Evolutionary conservation across 1,140 invertebrate genomes (phyloP).

Genomic region (Neotoxoptera formosana): DNA sequence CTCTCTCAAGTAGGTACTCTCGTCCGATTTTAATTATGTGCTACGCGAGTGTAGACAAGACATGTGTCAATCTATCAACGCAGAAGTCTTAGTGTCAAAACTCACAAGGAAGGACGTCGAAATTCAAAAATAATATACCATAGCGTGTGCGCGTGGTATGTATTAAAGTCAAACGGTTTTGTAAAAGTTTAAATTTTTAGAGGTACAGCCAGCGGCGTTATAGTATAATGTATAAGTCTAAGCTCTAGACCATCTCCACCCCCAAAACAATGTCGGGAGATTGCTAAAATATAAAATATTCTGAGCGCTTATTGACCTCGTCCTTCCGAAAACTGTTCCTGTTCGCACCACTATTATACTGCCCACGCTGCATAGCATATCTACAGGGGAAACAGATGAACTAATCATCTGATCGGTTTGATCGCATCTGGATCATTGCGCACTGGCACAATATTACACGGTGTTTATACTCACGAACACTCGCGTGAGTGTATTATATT

Average conservation of each 20-base stretch:
- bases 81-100: no score
- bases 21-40: no score
- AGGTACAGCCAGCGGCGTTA: neutral
- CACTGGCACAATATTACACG: neutral
- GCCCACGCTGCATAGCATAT: no score
- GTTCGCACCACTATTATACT: neutral
- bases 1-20: no score
- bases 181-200: neutral
- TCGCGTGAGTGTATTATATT: neutral
- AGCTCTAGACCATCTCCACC: neutral
- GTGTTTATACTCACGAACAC: neutral
- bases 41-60: no score
- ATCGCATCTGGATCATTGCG: neutral
- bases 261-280: neutral
- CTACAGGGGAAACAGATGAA: neutral
- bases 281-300: no score
- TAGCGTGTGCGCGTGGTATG: no score
- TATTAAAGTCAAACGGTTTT: neutral
- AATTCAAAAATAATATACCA: neutral
- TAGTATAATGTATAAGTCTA: neutral
- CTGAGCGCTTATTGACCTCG: no score
- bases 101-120: neutral
- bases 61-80: no score
- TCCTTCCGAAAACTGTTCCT: neutral
- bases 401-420: neutral